Evolutionary conservation across 2,113 vertebrate genomes (phyloP), one percentile per base, ranked within the genome.

Genomic region (Gopherus evgoodei): DNA sequence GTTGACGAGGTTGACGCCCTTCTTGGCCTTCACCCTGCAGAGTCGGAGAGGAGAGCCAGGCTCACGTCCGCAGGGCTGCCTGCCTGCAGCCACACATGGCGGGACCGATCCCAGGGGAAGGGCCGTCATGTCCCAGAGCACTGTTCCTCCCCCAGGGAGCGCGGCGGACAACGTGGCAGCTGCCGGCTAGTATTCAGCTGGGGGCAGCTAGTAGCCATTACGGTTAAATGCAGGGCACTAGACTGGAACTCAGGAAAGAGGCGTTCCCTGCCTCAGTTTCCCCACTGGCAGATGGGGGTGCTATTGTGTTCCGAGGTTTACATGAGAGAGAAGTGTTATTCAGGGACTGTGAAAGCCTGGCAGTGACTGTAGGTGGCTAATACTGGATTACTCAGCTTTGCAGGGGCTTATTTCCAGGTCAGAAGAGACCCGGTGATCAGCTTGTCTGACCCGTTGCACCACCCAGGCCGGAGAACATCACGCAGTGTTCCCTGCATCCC

Each of bases 11-110:
- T 99, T 99, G 95, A 99, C 99, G 0, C 99, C 99, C 81, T 99
- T 99, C 98, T 99, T 99, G 42, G 99, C 99, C 97, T 99, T 99
- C 97, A 99, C 99, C 98, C 99, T 99, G 98, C 3, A 95, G 92
- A 92, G n/a, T 42, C 87, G 29, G 59, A 78, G 38, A 80, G 1
- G 91, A 94, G 38, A 97, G 87, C 0, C 0, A 89, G 0, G 6
- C 49, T 81, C 75, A 91, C 81, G 89, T 65, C 4, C 8, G 31
- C 29, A 78, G 4, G 31, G 35, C 69, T 12, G 29, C 47, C 25
- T n/a, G 0, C 4, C 17, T 42, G 27, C 0, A 0, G 2, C 50
- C 5, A 59, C 8, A 38, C 75, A 10, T 9, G 38, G 24, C 31
- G 19, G 16, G n/a, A 44, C 44, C 6, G 17, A 5, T 21, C 5